These are phyloP conservation scores for Lycorma delicatula DNA, from an alignment of 1,140 invertebrate species.

Conservation along the genomic window DNA sequence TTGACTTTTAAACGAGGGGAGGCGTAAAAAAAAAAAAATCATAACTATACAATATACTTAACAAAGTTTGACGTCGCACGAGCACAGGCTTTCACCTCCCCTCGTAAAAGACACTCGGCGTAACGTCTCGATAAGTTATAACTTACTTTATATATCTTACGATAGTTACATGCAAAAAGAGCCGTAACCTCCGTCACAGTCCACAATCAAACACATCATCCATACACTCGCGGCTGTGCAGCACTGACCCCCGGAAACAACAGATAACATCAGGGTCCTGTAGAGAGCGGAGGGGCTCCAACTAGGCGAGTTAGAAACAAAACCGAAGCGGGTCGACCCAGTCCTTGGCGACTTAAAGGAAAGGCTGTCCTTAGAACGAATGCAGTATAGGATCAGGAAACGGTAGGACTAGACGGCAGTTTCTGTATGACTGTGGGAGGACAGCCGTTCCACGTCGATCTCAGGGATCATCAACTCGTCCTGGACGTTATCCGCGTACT, in stretches of 20 bases:
- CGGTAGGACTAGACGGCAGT: conserved; percentile 65
- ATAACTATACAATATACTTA: conserved; percentile 17
- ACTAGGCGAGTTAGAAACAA: neutral
- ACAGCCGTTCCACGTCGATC: conserved; percentile 81
- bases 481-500: conserved; percentile 80
- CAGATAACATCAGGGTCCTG: conserved; percentile 16
- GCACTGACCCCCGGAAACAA: conserved; percentile 17
- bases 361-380: neutral
- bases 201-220: conserved; percentile 5
- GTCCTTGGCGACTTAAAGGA: neutral
- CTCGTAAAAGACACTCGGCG: conserved; percentile 15
- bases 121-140: conserved; percentile 15
- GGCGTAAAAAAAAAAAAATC: conserved; percentile 21
- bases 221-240: neutral
- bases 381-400: neutral
- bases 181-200: conserved; percentile 11
- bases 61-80: conserved; percentile 23
- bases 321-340: neutral
- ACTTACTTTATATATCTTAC: conserved; percentile 23
- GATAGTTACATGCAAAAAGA: conserved; percentile 32
- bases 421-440: conserved; percentile 86
- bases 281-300: neutral
- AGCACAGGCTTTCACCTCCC: conserved; percentile 15
- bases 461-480: conserved; percentile 80
- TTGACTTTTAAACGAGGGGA: conserved; percentile 18